Evolutionary conservation across 2,797 vertebrate species (phyloP), one percentile per base, ranked within the genome.

Genomic region (Luscinia megarhynchos): DNA sequence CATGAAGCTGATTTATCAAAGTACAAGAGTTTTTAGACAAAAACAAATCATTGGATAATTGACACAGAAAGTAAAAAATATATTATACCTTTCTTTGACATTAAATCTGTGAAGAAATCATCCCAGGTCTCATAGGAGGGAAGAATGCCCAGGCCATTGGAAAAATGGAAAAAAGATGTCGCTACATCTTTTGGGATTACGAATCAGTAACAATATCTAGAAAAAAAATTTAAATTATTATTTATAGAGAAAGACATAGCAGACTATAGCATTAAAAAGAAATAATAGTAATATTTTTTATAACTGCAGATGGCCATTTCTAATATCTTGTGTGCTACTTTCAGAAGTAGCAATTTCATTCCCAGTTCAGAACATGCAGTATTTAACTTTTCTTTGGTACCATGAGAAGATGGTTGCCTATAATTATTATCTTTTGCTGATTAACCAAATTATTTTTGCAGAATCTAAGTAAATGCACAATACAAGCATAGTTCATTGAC

Each of bases 181-280:
- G 97, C 78, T 7, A 98, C 92, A 92, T 98, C 98, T 94, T 98
- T 98, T 3, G 98, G 98, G 98, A 96, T 98, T 98, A 73, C 98
- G 97, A 95, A 98, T 87, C 83, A 98, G 85, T 58, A 98, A 97
- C 91, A 98, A 14, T 85, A 97, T 98, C 98, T 95, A 70, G 55
- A 51, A 59, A 90, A 80, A 24, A 18, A 30, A 2, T 12, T 12
- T 2, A 20, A 17, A 3, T 11, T 68, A 46, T 57, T 29, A 41
- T 76, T 82, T 67, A 4, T 53, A 55, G 20, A 36, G 19, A 46
- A 80, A 84, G 11, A 45, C 7, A 18, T 18, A 43, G 29, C 9
- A 76, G 21, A 43, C 1, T 14, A 15, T 4, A 51, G 6, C 3
- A 50, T 45, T 8, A 41, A 51, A 20, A 55, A 15, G 3, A 48